Evolutionary conservation across 35 echinoderm and acorn worm genomes (phyloP), one percentile per base, ranked within the genome.

Genomic region (Lytechinus pictus): DNA sequence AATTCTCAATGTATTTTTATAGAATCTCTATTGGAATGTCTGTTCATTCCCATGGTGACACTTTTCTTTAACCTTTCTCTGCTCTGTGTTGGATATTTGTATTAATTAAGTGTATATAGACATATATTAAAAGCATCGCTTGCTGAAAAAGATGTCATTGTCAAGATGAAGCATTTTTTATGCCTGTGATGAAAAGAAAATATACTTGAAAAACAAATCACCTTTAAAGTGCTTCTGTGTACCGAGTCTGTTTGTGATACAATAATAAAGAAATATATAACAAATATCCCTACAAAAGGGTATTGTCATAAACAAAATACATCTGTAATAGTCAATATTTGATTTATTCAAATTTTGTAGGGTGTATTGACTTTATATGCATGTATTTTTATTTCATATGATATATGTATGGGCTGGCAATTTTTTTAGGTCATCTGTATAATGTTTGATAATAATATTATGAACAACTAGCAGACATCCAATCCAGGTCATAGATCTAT

Each of bases 1-100:
- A n/a, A 79, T 79, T 24, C 66, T 79, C n/a, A 79, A 79, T 79
- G 66, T 24, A 79, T 79, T 79, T 79, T 58, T 79, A 79, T 79
- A 79, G 19, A 79, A 79, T 79, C 16, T 79, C 21, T 79, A 79
- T 79, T 79, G 66, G 66, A 79, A 16, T 79, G 66, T 79, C 66
- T 79, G 66, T 79, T 79, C 66, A 79, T 19, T 79, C 7, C 19
- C 21, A n/a, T 79, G n/a, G 66, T 79, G 5, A 8, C 66, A n/a
- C 4, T 24, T 5, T 79, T 79, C 19, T 79, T 79, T 79, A 79
- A 79, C 66, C 66, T 5, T 79, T 24, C 66, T 79, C 33, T 44
- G 33, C 33, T 44, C 33, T 44, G 33, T 44, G 33, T 44, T 44
- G 33, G 33, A 44, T 44, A 44, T 44, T 44, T 44, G 33, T 44